Evolutionary conservation across 2,888 invertebrate genomes (phyloP).

Genomic region (Camponotus fellah): DNA sequence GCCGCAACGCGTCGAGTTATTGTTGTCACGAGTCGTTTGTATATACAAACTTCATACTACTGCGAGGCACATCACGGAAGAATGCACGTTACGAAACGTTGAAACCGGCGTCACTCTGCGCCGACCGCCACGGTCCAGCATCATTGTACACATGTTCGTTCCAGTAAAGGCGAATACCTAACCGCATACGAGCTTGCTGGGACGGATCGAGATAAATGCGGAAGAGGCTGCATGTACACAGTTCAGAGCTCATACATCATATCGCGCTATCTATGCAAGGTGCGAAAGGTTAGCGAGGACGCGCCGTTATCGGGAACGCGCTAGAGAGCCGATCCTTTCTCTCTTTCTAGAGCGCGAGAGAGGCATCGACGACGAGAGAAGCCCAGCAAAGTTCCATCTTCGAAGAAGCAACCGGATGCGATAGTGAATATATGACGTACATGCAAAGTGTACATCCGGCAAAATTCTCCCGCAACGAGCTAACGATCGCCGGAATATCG

Average conservation of each 20-base stretch:
- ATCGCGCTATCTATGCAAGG: slow-evolving; percentile 43
- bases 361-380: slow-evolving; percentile 57
- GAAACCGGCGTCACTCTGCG: slow-evolving; percentile 30
- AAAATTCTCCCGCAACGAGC: slow-evolving; percentile 63
- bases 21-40: slow-evolving; percentile 27
- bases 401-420: slow-evolving; percentile 43
- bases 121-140: neutral
- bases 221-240: slow-evolving; percentile 29
- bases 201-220: slow-evolving; percentile 20
- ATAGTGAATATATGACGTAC: slow-evolving; percentile 63
- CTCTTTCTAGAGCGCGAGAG: slow-evolving; percentile 36
- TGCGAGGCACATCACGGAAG: slow-evolving; percentile 45
- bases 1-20: slow-evolving; percentile 21
- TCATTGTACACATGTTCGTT: slow-evolving; percentile 28
- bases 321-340: slow-evolving; percentile 35
- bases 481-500: slow-evolving; percentile 67
- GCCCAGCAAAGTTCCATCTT: slow-evolving; percentile 50
- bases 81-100: slow-evolving; percentile 29
- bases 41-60: slow-evolving; percentile 22
- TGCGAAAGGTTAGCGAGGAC: slow-evolving; percentile 16
- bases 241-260: slow-evolving; percentile 60
- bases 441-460: slow-evolving; percentile 65
- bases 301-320: slow-evolving; percentile 18
- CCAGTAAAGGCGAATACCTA: slow-evolving; percentile 32
- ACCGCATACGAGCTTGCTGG: slow-evolving; percentile 15